A percentile compares a stretch with the other conserved stretches of the same genome.
Conservation (phyloP, 2,113 vertebrate species). For the Nymphicus hollandicus region DNA sequence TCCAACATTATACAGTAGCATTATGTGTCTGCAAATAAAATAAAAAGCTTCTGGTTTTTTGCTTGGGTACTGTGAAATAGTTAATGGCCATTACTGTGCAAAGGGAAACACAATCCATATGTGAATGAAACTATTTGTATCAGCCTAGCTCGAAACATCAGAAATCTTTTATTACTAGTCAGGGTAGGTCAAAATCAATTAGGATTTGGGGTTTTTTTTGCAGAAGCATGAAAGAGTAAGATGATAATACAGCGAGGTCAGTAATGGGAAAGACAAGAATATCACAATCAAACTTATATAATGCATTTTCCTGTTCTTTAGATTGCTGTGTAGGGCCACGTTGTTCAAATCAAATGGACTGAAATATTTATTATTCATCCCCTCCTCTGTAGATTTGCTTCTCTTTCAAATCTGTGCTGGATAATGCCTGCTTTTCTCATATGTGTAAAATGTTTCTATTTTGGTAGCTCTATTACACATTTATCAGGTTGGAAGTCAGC, state of each 20-base stretch:
- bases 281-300: conserved; percentile 34
- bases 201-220: conserved; percentile 56
- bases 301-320: conserved; percentile 47
- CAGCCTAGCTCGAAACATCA: conserved; percentile 57
- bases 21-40: conserved; percentile 35
- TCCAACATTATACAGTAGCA: background rate
- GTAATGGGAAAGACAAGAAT: conserved; percentile 24
- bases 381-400: background rate
- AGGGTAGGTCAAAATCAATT: conserved; percentile 59
- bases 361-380: conserved; percentile 47
- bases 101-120: conserved; percentile 57
- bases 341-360: conserved; percentile 1
- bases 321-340: background rate
- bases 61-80: conserved; percentile 46
- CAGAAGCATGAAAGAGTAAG: conserved; percentile 12
- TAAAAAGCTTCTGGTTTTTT: conserved; percentile 20
- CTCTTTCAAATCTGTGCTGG: background rate
- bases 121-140: conserved; percentile 69
- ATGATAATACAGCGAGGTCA: conserved; percentile 1
- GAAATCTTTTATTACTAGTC: conserved; percentile 53
- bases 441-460: conserved; percentile 2
- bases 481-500: background rate
- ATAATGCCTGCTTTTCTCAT: background rate
- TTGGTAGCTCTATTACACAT: conserved; percentile 1
- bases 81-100: conserved; percentile 67